Conservation (phyloP, 2,113 vertebrate species). For the Micronycteris hirsuta region DNA sequence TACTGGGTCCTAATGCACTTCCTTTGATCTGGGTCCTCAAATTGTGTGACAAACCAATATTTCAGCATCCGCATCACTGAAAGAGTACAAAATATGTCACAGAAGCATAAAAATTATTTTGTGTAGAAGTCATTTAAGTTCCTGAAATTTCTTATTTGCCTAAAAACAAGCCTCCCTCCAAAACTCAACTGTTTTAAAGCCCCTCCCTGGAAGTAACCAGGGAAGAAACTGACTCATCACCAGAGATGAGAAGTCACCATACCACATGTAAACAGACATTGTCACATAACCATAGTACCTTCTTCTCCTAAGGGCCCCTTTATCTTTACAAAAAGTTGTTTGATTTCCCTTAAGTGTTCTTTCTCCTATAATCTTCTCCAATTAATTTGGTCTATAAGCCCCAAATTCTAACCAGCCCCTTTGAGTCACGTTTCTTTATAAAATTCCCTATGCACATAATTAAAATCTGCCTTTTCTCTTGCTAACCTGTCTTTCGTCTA, state of each 20-base stretch:
- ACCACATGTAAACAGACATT: not conserved
- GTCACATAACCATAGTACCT: not conserved
- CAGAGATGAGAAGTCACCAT: not conserved
- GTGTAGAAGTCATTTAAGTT: not conserved
- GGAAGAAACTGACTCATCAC: not conserved
- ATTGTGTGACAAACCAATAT: not conserved
- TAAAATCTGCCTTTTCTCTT: not conserved
- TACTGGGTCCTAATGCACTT: not conserved
- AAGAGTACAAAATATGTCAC: not conserved
- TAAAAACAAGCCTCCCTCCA: not conserved
- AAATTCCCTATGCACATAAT: not conserved
- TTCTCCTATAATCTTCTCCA: not conserved
- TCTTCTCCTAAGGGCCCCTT: not conserved
- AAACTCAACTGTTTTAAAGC: not conserved
- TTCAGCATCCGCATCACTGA: not conserved
- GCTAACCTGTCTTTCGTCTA: not conserved
- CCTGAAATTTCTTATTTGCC: not conserved
- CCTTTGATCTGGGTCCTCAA: not conserved
- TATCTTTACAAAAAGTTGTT: not conserved
- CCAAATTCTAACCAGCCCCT: not conserved
- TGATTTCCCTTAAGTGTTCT: not conserved
- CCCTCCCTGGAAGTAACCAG: not conserved
- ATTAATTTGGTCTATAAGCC: not conserved
- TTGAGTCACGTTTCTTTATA: not conserved
- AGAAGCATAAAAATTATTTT: constrained; percentile 11